phyloP scores from a whole-genome alignment of 1,140 invertebrate species.

The Gonioctena quinquepunctata region DNA sequence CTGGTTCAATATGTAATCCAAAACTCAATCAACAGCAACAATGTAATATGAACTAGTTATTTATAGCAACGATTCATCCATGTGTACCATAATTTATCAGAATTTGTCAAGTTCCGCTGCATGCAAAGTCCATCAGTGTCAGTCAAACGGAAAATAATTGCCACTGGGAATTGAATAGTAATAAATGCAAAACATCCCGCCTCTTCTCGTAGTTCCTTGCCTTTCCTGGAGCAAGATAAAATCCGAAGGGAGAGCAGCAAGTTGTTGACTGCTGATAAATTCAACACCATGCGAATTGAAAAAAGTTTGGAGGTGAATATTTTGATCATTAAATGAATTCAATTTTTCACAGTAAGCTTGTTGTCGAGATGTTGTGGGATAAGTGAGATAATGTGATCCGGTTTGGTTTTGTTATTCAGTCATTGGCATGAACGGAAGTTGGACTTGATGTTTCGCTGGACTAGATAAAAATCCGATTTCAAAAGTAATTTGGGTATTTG shows the following conservation, averaged over 20 bases:
- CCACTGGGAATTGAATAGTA: constrained; percentile 38
- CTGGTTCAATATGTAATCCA: too few species aligned
- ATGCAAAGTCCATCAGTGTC: constrained; percentile 38
- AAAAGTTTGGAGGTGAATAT: too few species aligned
- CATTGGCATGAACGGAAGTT: too few species aligned
- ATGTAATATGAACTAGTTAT: constrained; percentile 10
- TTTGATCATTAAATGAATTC: too few species aligned
- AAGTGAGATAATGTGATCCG: too few species aligned
- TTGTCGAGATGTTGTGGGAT: too few species aligned
- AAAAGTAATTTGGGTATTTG: too few species aligned
- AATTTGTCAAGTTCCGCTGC: constrained; percentile 29
- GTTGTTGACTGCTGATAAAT: constrained; percentile 9
- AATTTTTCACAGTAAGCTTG: too few species aligned
- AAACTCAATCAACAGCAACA: too few species aligned
- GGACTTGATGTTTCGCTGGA: too few species aligned
- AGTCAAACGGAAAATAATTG: constrained; percentile 38
- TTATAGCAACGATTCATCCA: constrained; percentile 27
- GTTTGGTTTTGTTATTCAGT: too few species aligned
- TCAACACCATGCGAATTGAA: background rate
- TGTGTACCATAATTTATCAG: constrained; percentile 27
- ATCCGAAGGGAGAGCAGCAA: background rate
- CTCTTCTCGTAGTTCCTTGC: background rate
- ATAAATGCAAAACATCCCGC: constrained; percentile 32
- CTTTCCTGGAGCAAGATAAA: background rate
- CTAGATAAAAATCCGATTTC: too few species aligned